phyloP scores from a whole-genome alignment of 2,888 invertebrate species.

The Elmis aenea region DNA sequence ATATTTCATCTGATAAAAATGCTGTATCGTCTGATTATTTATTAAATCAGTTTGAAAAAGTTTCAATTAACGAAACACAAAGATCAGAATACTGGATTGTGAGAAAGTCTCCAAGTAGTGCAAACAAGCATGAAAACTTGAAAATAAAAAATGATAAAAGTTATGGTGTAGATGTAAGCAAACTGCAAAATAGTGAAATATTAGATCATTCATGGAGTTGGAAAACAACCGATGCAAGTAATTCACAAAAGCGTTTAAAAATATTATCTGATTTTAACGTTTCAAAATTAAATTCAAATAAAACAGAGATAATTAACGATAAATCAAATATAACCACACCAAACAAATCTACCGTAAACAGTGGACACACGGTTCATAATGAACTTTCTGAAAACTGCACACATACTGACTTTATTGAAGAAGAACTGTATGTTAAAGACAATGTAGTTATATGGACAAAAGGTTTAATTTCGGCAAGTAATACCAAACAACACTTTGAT shows the following conservation, averaged over 20 bases:
- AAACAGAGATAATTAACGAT: slow-evolving; percentile 7
- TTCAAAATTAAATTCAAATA: slow-evolving; percentile 16
- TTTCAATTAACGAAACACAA: slow-evolving; percentile 63
- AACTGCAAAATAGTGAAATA: slow-evolving; percentile 26
- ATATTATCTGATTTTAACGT: slow-evolving; percentile 34
- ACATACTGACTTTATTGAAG: slow-evolving; percentile 60
- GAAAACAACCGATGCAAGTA: slow-evolving; percentile 30
- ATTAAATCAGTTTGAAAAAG: slow-evolving; percentile 68
- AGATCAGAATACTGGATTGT: slow-evolving; percentile 54
- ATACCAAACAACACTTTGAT: slow-evolving; percentile 44
- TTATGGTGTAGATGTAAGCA: slow-evolving; percentile 18
- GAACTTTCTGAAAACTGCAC: slow-evolving; percentile 35
- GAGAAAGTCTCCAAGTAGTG: slow-evolving; percentile 52
- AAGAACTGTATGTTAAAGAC: slow-evolving; percentile 83
- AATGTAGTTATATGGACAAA: slow-evolving; percentile 79
- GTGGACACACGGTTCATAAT: slow-evolving; percentile 32
- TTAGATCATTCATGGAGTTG: slow-evolving; percentile 34
- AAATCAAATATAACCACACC: not conserved
- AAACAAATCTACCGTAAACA: slow-evolving; percentile 6
- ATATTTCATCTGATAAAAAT: slow-evolving; percentile 17
- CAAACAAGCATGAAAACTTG: slow-evolving; percentile 1
- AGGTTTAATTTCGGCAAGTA: slow-evolving; percentile 49
- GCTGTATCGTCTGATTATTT: slow-evolving; percentile 52
- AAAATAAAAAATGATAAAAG: slow-evolving; percentile 16
- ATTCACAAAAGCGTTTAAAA: slow-evolving; percentile 30